Conservation (phyloP, 1,140 invertebrate species). For the Dryas iulia region DNA sequence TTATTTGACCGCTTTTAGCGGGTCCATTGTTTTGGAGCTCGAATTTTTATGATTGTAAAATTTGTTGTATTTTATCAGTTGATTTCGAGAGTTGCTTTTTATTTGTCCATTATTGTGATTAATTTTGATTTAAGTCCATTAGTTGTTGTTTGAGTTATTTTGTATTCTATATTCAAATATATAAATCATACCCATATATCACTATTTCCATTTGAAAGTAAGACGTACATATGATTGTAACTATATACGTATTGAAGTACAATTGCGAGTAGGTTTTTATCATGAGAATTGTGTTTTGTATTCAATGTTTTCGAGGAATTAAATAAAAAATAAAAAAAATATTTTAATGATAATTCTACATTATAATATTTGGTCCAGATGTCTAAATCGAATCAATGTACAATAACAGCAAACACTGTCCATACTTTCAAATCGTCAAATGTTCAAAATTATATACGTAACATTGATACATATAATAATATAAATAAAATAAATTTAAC, state of each 20-base stretch:
- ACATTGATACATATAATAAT: constrained; percentile 79
- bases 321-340: constrained; percentile 65
- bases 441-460: constrained; percentile 80
- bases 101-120: constrained; percentile 63
- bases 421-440: constrained; percentile 63
- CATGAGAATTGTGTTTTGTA: constrained; percentile 62
- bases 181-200: constrained; percentile 51
- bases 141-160: constrained; percentile 66
- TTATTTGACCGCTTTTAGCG: constrained; percentile 71
- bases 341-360: constrained; percentile 68
- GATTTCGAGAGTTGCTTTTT: constrained; percentile 63
- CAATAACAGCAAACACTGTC: constrained; percentile 41
- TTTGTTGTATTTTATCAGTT: constrained; percentile 77
- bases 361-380: constrained; percentile 45
- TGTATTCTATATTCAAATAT: constrained; percentile 46
- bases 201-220: constrained; percentile 60
- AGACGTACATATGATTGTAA: constrained; percentile 64
- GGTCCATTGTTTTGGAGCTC: constrained; percentile 67
- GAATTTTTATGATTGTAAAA: constrained; percentile 75
- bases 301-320: constrained; percentile 48
- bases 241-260: constrained; percentile 79
- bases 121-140: constrained; percentile 52
- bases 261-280: constrained; percentile 67
- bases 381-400: constrained; percentile 26
- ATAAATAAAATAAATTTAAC: constrained; percentile 77